Conservation (phyloP, 2,113 vertebrate species). For the Semnornis frantzii region DNA sequence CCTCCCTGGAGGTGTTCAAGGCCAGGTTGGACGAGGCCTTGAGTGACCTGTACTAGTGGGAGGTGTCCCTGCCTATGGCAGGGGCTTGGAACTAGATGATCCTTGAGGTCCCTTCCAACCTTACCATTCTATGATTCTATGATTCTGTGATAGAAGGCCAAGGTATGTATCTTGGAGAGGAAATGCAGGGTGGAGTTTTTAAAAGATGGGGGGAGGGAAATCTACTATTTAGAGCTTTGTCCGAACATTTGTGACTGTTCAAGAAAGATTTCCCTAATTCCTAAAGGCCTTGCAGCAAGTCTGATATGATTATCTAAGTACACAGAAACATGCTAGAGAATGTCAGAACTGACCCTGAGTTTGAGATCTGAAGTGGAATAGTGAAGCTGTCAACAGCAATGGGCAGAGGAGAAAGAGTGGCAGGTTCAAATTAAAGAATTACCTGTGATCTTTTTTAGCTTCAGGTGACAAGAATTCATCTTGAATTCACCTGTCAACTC, state of each 20-base stretch:
- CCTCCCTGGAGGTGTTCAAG: no score
- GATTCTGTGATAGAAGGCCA: fast-evolving
- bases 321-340: background rate
- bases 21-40: no score
- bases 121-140: no score
- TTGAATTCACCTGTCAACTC: background rate
- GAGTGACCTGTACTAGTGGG: no score
- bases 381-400: background rate
- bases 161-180: background rate
- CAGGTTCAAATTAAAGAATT: slow-evolving; percentile 32
- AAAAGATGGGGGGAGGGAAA: background rate
- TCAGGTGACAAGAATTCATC: background rate
- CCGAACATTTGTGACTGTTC: background rate
- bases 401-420: background rate
- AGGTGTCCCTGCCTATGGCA: no score
- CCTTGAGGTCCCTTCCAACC: no score
- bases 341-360: background rate
- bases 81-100: no score
- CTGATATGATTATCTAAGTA: background rate
- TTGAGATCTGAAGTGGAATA: background rate
- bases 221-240: background rate
- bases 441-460: slow-evolving; percentile 11
- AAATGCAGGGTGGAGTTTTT: background rate
- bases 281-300: background rate
- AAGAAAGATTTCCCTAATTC: background rate